phyloP scores from a whole-genome alignment of 2,113 vertebrate genomes.

The Phylloscopus trochilus region DNA sequence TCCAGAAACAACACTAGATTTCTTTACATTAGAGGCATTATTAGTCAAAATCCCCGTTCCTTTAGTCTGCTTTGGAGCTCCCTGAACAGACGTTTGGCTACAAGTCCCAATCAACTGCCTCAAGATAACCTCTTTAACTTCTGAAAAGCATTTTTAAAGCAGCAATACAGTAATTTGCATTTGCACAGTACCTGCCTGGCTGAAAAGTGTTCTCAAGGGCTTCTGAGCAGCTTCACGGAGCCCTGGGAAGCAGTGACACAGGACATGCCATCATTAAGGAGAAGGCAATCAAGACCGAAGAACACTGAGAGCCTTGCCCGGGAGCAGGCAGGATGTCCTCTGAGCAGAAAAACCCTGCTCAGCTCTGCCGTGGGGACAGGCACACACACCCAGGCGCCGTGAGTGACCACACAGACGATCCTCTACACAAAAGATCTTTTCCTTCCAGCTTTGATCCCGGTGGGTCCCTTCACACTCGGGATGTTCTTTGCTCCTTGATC shows the following conservation, averaged over 20 bases:
- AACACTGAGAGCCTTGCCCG: neutral
- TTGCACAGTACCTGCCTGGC: neutral
- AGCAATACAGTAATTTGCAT: neutral
- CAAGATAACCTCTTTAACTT: conserved; percentile 1
- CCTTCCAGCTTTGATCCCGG: neutral
- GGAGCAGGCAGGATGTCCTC: neutral
- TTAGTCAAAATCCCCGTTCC: neutral
- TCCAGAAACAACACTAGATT: neutral
- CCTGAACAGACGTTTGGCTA: neutral
- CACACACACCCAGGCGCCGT: neutral
- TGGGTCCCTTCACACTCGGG: neutral
- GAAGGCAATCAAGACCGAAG: neutral
- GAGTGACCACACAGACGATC: neutral
- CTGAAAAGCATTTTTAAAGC: neutral
- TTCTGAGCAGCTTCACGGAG: neutral
- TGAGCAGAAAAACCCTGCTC: neutral
- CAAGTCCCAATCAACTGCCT: neutral
- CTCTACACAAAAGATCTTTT: neutral
- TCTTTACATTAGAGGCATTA: neutral
- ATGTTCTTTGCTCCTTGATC: neutral
- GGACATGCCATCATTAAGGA: neutral
- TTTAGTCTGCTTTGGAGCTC: neutral
- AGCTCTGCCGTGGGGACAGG: neutral
- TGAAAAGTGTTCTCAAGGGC: neutral
- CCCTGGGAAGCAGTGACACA: neutral